Evolutionary conservation across 2,113 vertebrate genomes (phyloP).

Genomic region (Ammodytes dubius): DNA sequence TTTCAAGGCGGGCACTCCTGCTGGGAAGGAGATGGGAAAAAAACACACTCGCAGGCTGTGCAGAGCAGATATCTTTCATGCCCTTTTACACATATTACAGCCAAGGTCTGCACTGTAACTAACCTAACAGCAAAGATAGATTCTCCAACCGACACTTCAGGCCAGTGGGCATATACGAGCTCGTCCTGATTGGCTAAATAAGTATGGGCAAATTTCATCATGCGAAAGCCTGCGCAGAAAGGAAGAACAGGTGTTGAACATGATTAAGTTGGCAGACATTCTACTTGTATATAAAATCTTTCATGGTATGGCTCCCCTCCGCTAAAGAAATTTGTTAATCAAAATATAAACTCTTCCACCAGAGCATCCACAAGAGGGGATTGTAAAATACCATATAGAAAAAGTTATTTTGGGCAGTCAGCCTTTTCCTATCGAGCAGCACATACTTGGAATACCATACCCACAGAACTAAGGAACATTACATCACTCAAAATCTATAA

Average conservation of each 20-base stretch:
- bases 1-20: constrained; percentile 12
- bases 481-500: too few species aligned
- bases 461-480: too few species aligned
- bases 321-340: too few species aligned
- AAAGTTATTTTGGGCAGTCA: too few species aligned
- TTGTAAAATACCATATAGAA: too few species aligned
- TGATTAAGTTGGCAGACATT: too few species aligned
- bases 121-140: constrained; percentile 27
- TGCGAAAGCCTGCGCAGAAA: background rate
- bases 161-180: constrained; percentile 2
- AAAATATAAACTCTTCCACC: too few species aligned
- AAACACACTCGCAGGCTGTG: background rate
- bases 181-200: constrained; percentile 31
- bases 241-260: constrained; percentile 24
- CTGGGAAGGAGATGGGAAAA: constrained; percentile 5
- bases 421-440: too few species aligned
- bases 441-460: too few species aligned
- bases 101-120: constrained; percentile 9
- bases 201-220: constrained; percentile 32
- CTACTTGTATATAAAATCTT: too few species aligned
- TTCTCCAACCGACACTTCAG: background rate
- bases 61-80: constrained; percentile 8
- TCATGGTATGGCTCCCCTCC: too few species aligned
- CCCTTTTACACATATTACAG: constrained; percentile 4
- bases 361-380: too few species aligned